Base-by-base conservation (phyloP, 2,888 invertebrate species). In the Zonitis immaculata region DNA sequence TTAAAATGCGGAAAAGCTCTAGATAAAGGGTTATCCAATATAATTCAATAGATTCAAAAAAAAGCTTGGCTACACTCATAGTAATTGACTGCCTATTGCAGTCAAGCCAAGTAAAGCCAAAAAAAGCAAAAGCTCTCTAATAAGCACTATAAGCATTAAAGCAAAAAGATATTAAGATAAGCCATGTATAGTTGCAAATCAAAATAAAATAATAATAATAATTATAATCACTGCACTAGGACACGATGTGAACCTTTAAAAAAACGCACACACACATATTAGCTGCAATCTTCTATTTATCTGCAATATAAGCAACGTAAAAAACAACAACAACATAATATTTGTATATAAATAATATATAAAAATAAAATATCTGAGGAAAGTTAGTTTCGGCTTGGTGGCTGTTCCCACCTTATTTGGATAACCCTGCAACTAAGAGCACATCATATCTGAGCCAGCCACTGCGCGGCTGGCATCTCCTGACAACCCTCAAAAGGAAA, bases 381-480 rank as follows among this genome's bases (percentile, higher is more conserved):
- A 61, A 62, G 72, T 72, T 72, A 71, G 71, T 71, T 67, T 68
- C 71, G 71, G 69, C 67, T 72, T 69, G 70, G 72, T 70, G 68
- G 69, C 68, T n/a, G n/a, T n/a, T n/a, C n/a, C n/a, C n/a, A n/a
- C n/a, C n/a, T 73, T 77, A 79, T 35, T 35, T 79, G 77, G 78
- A 79, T 78, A 80, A 80, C 78, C 80, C 81, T 81, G 79, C 75
- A 79, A 77, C 74, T 78, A 69, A 72, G 73, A 73, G 75, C 75
- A 73, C 77, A 81, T 81, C 81, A 81, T 81, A 82, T 81, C 81
- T 81, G 80, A 82, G 80, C 80, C 81, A 79, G 68, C 65, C 64
- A 35, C 30, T 47, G 54, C 57, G 54, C 58, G 61, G 61, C 60
- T 62, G 61, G 60, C 61, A 32, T 47, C 20, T 25, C 18, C 12